Conservation (phyloP, 2,797 vertebrate species). For the Graptemys geographica region DNA sequence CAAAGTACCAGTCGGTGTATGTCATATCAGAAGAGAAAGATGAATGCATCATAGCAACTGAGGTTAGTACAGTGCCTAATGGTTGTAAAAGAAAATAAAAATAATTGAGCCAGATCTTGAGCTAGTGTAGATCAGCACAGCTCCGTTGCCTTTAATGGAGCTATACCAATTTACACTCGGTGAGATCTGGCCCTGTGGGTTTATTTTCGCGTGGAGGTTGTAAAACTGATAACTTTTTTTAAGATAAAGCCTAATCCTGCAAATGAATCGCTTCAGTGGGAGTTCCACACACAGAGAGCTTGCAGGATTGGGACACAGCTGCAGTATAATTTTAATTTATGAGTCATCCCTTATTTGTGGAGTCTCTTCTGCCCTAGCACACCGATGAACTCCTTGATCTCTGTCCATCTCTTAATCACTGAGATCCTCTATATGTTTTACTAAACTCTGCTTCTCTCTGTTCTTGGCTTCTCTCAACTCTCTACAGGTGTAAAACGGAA, state of each 20-base stretch:
- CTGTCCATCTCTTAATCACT: neutral
- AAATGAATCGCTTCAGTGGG: neutral
- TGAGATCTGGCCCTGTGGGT: neutral
- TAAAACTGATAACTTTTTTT: neutral
- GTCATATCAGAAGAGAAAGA: slow-evolving; percentile 98
- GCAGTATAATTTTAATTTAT: neutral
- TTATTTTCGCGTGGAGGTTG: neutral
- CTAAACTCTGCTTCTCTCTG: slow-evolving; percentile 6
- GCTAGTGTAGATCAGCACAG: rapidly evolving
- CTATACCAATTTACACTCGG: neutral
- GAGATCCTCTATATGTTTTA: neutral
- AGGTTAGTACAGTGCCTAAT: slow-evolving; percentile 82
- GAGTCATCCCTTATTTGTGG: neutral
- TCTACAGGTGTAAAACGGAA: slow-evolving; percentile 89
- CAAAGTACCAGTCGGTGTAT: slow-evolving; percentile 98
- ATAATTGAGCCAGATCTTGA: rapidly evolving
- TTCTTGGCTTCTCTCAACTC: neutral
- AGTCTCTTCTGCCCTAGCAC: rapidly evolving
- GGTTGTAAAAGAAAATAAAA: neutral
- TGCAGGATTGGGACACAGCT: neutral
- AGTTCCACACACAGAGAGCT: neutral
- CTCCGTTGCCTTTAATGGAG: neutral
- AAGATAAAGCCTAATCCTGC: neutral
- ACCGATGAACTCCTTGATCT: neutral
- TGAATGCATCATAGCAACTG: slow-evolving; percentile 98